A percentile compares a stretch with the other conserved stretches of the same genome.
These are phyloP conservation scores for Rhea americana DNA, from an alignment of 2,113 vertebrate genomes.

Conservation along the genomic window DNA sequence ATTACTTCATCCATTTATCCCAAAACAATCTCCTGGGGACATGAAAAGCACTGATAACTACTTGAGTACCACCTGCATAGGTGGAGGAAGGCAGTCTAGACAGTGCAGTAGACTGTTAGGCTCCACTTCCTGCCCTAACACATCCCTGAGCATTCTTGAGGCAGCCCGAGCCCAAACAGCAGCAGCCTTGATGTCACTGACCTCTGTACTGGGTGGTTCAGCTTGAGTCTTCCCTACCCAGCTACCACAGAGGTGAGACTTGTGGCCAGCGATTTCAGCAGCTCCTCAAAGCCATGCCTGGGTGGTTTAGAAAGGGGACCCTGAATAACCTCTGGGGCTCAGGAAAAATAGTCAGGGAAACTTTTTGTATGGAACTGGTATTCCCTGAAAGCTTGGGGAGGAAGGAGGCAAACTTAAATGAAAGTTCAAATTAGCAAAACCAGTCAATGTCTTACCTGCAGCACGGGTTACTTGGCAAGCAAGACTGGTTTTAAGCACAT, in stretches of 20 bases:
- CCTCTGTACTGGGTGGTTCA: background rate
- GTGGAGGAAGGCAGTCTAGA: background rate
- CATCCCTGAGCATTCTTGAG: background rate
- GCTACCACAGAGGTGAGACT: background rate
- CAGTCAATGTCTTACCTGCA: background rate
- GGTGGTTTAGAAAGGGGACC: background rate
- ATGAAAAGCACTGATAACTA: background rate
- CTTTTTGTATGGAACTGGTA: background rate
- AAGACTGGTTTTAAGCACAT: background rate
- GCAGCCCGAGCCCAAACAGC: background rate
- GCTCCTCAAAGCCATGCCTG: background rate
- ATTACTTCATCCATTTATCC: background rate
- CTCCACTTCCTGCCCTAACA: background rate
- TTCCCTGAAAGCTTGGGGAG: background rate
- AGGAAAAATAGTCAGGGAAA: background rate
- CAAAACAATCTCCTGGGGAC: background rate
- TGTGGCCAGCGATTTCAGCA: background rate
- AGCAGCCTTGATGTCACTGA: background rate
- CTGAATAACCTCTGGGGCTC: background rate
- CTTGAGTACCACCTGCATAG: background rate
- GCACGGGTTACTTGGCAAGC: background rate
- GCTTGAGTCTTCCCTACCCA: background rate
- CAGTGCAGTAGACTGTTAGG: background rate
- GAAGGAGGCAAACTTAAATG: background rate
- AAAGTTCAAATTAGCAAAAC: background rate